These are phyloP conservation scores for Thelaira solivaga DNA, from an alignment of 2,888 invertebrate genomes.

Conservation along the genomic window DNA sequence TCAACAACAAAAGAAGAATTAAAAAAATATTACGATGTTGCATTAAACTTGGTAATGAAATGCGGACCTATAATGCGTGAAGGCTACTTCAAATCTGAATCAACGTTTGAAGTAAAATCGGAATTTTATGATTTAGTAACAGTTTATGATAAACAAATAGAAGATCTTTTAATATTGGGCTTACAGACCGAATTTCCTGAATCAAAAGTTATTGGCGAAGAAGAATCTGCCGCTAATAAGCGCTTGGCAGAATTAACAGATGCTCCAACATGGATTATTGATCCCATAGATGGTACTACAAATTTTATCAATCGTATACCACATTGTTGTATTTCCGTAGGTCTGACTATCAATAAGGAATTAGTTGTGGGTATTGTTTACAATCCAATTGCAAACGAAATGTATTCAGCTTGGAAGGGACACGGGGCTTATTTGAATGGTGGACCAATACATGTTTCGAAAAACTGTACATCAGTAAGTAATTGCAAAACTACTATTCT, in stretches of 20 bases:
- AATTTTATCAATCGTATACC: slow-evolving; percentile 88
- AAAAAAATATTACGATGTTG: slow-evolving; percentile 72
- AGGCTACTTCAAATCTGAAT: slow-evolving; percentile 72
- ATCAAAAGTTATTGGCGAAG: slow-evolving; percentile 89
- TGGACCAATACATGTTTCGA: slow-evolving; percentile 78
- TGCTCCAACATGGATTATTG: slow-evolving; percentile 90
- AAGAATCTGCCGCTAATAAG: slow-evolving; percentile 77
- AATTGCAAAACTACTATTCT: neutral
- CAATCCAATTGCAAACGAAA: slow-evolving; percentile 84
- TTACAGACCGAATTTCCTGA: slow-evolving; percentile 80
- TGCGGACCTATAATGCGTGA: slow-evolving; percentile 73
- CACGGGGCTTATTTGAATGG: slow-evolving; percentile 88
- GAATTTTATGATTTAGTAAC: slow-evolving; percentile 86
- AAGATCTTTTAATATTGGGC: slow-evolving; percentile 82
- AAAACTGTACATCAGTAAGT: slow-evolving; percentile 72
- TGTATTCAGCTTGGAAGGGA: slow-evolving; percentile 85
- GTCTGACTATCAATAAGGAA: slow-evolving; percentile 79
- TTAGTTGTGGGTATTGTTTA: slow-evolving; percentile 85
- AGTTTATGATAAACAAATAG: slow-evolving; percentile 86
- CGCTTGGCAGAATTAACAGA: slow-evolving; percentile 80
- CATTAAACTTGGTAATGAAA: slow-evolving; percentile 72
- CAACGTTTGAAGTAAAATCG: slow-evolving; percentile 78
- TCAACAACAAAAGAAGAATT: slow-evolving; percentile 65
- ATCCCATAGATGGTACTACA: slow-evolving; percentile 92
- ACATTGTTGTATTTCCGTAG: slow-evolving; percentile 84